These are phyloP conservation scores for Cuculus canorus DNA, from an alignment of 2,797 vertebrate species.

Conservation along the genomic window DNA sequence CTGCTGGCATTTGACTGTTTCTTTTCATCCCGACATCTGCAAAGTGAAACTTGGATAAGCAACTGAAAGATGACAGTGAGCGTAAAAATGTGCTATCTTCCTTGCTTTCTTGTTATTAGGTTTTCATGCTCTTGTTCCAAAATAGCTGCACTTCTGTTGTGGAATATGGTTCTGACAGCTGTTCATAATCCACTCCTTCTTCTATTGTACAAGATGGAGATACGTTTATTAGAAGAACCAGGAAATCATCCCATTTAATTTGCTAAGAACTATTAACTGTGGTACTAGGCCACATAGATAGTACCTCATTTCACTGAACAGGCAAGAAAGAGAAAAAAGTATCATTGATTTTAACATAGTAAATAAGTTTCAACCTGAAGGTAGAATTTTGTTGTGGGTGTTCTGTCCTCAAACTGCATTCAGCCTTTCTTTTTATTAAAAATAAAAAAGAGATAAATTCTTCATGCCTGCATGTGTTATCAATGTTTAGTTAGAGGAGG, in stretches of 20 bases:
- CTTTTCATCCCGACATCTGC: constrained; percentile 19
- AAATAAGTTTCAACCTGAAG: not conserved
- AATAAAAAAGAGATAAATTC: not conserved
- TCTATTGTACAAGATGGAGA: not conserved
- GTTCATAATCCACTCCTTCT: not conserved
- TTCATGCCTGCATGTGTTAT: not conserved
- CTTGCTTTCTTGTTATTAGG: not conserved
- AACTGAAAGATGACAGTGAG: constrained; percentile 26
- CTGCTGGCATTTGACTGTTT: constrained; percentile 15
- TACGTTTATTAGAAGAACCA: no score
- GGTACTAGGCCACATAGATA: no score
- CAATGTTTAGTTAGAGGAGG: not conserved
- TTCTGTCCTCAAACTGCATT: not conserved
- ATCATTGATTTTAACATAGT: not conserved
- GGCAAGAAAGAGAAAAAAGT: no score
- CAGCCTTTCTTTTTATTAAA: not conserved
- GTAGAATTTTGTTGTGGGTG: not conserved
- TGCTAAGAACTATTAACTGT: no score
- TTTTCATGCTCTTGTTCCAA: not conserved
- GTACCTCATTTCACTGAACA: no score
- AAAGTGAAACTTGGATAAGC: constrained; percentile 59
- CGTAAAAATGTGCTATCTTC: constrained; percentile 8
- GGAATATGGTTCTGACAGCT: constrained; percentile 48
- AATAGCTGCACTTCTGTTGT: constrained; percentile 16
- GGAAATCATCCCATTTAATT: no score